phyloP scores from a whole-genome alignment of 1,140 invertebrate genomes.

The Drosophila teissieri region DNA sequence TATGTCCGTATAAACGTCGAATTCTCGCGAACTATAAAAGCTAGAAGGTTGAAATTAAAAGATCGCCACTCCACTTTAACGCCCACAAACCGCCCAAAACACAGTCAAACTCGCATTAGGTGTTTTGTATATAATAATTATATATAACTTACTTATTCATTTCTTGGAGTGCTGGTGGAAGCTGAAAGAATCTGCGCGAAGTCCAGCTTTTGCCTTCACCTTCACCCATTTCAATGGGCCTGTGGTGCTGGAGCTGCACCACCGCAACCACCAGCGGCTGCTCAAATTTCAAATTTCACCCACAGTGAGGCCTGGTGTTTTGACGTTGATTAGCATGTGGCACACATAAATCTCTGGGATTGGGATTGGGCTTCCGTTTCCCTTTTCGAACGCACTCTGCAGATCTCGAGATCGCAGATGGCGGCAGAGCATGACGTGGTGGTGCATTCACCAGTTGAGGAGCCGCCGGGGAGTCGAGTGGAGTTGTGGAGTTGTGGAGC shows the following conservation, averaged over 20 bases:
- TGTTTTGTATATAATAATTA: no score
- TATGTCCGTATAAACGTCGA: no score
- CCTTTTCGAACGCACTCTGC: constrained; percentile 55
- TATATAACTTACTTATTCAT: no score
- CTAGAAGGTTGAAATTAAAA: no score
- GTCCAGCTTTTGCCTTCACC: constrained; percentile 60
- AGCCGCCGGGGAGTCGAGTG: constrained; percentile 12
- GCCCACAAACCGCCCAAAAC: no score
- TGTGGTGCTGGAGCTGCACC: constrained; percentile 12
- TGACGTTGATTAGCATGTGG: constrained; percentile 78
- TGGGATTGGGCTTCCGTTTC: constrained; percentile 64
- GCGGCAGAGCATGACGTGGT: constrained; percentile 63
- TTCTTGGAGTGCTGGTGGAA: constrained; percentile 8
- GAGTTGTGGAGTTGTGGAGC: constrained; percentile 38
- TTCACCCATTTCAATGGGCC: constrained; percentile 70
- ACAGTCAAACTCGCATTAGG: no score
- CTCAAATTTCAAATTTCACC: constrained; percentile 69
- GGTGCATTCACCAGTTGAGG: constrained; percentile 57
- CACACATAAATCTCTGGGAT: constrained; percentile 68
- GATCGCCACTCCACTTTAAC: no score
- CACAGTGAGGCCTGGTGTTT: constrained; percentile 42
- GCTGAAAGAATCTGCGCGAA: constrained; percentile 21
- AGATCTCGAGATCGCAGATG: constrained; percentile 18
- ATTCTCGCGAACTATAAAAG: no score
- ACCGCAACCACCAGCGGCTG: constrained; percentile 22